phyloP scores from a whole-genome alignment of 2,888 invertebrate genomes.

The Xestia rhomboidea region DNA sequence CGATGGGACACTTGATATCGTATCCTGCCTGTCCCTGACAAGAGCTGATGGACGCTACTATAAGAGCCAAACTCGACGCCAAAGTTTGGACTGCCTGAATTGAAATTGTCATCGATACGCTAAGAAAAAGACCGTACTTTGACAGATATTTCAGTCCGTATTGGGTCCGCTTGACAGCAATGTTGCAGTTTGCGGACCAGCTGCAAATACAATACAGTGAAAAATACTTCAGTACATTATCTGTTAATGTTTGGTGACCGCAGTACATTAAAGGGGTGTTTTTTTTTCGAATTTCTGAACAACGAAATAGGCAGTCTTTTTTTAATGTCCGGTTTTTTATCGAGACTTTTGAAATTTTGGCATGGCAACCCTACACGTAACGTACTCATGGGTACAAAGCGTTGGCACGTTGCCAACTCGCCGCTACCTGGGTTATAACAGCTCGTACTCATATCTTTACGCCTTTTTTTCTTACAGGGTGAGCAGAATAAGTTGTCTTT shows the following conservation, averaged over 20 bases:
- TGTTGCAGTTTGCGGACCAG: too few relatives aligned
- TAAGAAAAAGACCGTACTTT: too few relatives aligned
- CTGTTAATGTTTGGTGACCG: neutral
- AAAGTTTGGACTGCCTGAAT: too few relatives aligned
- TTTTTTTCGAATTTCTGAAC: neutral
- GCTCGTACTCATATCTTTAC: slow-evolving; percentile 42
- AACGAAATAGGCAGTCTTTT: neutral
- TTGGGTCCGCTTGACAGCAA: too few relatives aligned
- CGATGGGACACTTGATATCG: too few relatives aligned
- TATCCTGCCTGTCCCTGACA: too few relatives aligned
- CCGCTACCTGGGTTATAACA: slow-evolving; percentile 56
- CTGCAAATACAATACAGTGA: too few relatives aligned
- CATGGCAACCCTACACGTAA: slow-evolving; percentile 12
- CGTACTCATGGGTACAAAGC: slow-evolving; percentile 45
- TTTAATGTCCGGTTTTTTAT: neutral
- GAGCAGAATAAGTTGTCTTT: slow-evolving; percentile 27
- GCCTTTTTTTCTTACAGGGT: slow-evolving; percentile 28
- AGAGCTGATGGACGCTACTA: too few relatives aligned
- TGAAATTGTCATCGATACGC: too few relatives aligned
- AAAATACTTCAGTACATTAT: too few relatives aligned
- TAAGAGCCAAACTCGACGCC: too few relatives aligned
- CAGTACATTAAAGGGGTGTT: neutral
- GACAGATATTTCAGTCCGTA: too few relatives aligned
- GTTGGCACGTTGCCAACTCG: slow-evolving; percentile 43
- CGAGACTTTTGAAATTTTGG: neutral